Evolutionary conservation across 2,113 vertebrate species (phyloP), one percentile per base, ranked within the genome.

Genomic region (Zosterops pallidus): DNA sequence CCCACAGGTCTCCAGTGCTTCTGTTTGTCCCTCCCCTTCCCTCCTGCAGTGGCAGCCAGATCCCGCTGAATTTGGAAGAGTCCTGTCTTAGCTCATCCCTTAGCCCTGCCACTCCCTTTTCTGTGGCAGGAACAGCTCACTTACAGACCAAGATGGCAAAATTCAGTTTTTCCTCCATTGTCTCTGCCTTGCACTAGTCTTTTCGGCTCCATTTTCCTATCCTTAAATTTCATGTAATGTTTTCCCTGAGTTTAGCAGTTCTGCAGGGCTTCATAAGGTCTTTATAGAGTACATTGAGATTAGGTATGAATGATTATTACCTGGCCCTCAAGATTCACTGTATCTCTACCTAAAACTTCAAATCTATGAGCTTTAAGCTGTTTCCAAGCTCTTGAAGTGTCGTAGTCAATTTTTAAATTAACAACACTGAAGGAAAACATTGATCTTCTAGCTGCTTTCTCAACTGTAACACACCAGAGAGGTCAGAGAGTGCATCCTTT

Each of bases 1-100:
- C 0, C 23, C 6, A 0, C 8, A 33, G 9, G 26, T 33, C n/a
- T 39, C 71, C 1, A 0, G 8, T 19, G n/a, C 28, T n/a, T 50
- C n/a, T 60, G 18, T 25, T 63, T 74, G 29, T 87, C 37, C 46
- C 37, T 52, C 24, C 22, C 9, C 37, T 62, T 57, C 26, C 22
- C 33, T 64, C 57, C 72, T 6, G 1, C 6, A 2, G 25, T 6
- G 39, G 57, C 57, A 86, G 46, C 63, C 55, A 59, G 50, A 68
- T 89, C 59, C 39, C 14, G n/a, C 28, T 60, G 37, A 39, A 41
- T 18, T 49, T 8, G 8, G 39, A 50, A 50, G 55, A 39, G 13
- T 76, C 57, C 76, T 68, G 49, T 44, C 56, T 70, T 28, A 78
- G 70, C 89, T 67, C 4, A 0, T 83, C 41, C 53, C 29, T 76